These are phyloP conservation scores for Caenorhabditis wallacei DNA, from an alignment of 2,888 invertebrate genomes.

Conservation along the genomic window DNA sequence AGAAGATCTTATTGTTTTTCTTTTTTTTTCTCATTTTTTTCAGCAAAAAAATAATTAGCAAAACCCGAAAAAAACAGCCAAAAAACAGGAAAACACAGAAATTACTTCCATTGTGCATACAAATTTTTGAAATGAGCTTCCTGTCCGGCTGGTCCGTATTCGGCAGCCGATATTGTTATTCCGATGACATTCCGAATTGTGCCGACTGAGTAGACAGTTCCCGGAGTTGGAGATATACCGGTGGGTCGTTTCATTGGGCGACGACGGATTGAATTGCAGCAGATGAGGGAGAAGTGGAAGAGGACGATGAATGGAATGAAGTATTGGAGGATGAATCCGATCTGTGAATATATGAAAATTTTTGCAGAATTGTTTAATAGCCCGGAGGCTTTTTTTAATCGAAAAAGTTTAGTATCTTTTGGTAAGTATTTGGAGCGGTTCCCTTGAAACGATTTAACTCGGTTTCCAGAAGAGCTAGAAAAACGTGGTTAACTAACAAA, in stretches of 20 bases:
- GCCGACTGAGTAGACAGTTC: constrained; percentile 16
- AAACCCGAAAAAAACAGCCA: neutral
- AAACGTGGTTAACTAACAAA: too few species aligned
- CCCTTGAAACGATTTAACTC: too few species aligned
- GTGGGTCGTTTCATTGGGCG: constrained; percentile 1
- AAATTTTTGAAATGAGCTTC: constrained; percentile 51
- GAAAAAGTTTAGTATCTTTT: neutral
- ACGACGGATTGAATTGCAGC: constrained; percentile 25
- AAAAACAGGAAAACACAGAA: neutral
- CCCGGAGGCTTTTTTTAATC: neutral
- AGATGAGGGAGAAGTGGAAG: constrained; percentile 27
- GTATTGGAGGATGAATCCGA: constrained; percentile 48
- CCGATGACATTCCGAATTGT: constrained; percentile 55
- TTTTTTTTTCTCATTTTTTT: neutral
- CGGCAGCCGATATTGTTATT: constrained; percentile 32
- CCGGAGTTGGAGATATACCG: constrained; percentile 37
- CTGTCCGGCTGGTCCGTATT: constrained; percentile 46
- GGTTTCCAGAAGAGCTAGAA: too few species aligned
- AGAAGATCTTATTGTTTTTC: neutral
- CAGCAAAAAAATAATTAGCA: neutral
- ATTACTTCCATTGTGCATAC: constrained; percentile 44
- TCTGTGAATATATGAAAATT: constrained; percentile 21
- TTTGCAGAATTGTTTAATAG: neutral
- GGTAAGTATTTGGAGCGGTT: too few species aligned
- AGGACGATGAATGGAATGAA: constrained; percentile 44